Conservation (phyloP, 2,113 vertebrate genomes). For the Micromys minutus region DNA sequence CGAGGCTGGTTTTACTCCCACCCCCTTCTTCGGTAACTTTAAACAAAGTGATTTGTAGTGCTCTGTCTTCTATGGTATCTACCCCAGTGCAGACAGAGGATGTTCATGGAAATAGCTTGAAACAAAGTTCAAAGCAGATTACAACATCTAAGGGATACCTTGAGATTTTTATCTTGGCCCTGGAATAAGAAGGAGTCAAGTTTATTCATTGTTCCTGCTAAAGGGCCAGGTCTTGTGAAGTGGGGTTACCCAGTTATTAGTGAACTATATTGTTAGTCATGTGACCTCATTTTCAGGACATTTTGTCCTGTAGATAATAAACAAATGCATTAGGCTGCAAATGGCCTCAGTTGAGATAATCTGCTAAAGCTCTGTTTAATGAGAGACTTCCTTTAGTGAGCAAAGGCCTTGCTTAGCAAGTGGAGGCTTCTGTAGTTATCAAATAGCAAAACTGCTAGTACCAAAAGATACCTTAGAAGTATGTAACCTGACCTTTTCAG, state of each 20-base stretch:
- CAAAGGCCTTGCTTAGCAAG: not conserved
- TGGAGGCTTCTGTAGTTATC: not conserved
- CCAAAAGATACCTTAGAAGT: not conserved
- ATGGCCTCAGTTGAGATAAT: not conserved
- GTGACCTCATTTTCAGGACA: slow-evolving; percentile 36
- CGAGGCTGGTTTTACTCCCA: slow-evolving; percentile 52
- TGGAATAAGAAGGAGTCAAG: slow-evolving; percentile 31
- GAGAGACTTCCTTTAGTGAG: not conserved
- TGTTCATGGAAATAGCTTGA: slow-evolving; percentile 66
- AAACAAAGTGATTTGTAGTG: slow-evolving; percentile 78
- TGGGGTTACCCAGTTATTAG: not conserved
- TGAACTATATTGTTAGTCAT: not conserved
- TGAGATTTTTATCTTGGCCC: slow-evolving; percentile 75
- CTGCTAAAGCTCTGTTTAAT: not conserved
- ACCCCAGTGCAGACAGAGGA: slow-evolving; percentile 73
- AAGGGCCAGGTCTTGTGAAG: not conserved
- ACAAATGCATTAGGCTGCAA: not conserved
- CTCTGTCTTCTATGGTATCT: slow-evolving; percentile 73
- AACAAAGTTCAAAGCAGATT: slow-evolving; percentile 78
- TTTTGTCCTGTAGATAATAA: slow-evolving; percentile 37
- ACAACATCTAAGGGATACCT: slow-evolving; percentile 67
- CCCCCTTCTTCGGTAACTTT: slow-evolving; percentile 58
- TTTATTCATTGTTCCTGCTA: slow-evolving; percentile 55
- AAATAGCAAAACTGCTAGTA: not conserved
- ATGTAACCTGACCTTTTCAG: not conserved